A percentile compares a stretch with the other conserved stretches of the same genome.
These are phyloP conservation scores for Channallabes apus DNA, from an alignment of 2,797 vertebrate genomes.

Conservation along the genomic window DNA sequence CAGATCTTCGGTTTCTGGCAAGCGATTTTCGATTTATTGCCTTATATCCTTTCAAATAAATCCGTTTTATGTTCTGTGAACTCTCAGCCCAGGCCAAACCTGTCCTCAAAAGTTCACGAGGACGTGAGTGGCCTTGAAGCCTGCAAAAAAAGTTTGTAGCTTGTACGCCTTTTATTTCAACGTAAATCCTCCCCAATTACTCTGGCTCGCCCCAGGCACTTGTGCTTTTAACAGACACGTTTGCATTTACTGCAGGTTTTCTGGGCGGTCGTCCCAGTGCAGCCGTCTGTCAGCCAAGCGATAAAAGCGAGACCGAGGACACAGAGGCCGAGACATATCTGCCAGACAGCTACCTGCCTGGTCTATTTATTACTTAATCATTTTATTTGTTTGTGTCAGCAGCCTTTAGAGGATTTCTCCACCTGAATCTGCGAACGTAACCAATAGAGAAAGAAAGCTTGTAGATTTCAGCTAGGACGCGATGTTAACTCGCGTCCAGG, in stretches of 20 bases:
- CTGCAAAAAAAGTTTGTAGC: constrained; percentile 14
- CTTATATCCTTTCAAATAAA: constrained; percentile 14
- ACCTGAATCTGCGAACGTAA: constrained; percentile 27
- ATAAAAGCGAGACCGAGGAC: constrained; percentile 48
- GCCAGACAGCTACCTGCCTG: constrained; percentile 40
- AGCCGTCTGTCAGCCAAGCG: constrained; percentile 53
- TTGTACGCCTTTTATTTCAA: not conserved
- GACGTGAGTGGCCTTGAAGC: not conserved
- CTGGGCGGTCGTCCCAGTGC: constrained; percentile 46
- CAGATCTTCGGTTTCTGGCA: not conserved
- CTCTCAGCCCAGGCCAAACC: not conserved
- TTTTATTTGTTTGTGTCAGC: constrained; percentile 58
- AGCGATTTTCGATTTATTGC: constrained; percentile 4
- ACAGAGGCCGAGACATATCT: constrained; percentile 48
- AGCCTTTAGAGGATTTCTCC: constrained; percentile 32
- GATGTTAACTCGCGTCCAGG: not conserved
- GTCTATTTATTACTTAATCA: constrained; percentile 15
- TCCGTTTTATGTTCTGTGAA: constrained; percentile 3
- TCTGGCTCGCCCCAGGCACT: constrained; percentile 18
- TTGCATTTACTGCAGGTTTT: constrained; percentile 49
- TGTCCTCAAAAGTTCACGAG: constrained; percentile 1
- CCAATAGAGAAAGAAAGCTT: constrained; percentile 21
- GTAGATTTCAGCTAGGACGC: not conserved
- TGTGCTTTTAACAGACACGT: constrained; percentile 46
- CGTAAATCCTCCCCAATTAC: not conserved